A percentile compares a stretch with the other conserved stretches of the same genome.
These are phyloP conservation scores for Gonocerus acuteangulatus DNA, from an alignment of 2,888 invertebrate genomes.

Conservation along the genomic window DNA sequence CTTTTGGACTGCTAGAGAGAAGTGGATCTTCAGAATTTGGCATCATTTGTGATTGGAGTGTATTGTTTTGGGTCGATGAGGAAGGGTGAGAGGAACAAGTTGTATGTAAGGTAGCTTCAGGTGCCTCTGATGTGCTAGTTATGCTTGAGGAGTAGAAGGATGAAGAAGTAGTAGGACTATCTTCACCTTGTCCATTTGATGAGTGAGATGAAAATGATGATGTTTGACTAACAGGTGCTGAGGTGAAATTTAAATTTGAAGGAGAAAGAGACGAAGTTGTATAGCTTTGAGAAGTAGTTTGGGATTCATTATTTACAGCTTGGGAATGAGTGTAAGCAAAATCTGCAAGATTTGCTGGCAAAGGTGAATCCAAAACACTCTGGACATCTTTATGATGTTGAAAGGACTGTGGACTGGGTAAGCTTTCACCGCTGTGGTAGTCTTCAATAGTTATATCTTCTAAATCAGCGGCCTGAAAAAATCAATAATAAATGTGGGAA, in stretches of 20 bases:
- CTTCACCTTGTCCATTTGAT: slow-evolving; percentile 42
- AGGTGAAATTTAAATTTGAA: slow-evolving; percentile 52
- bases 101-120: neutral
- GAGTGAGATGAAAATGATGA: slow-evolving; percentile 46
- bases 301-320: slow-evolving; percentile 78
- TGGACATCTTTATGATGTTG: slow-evolving; percentile 63
- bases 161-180: neutral
- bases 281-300: slow-evolving; percentile 73
- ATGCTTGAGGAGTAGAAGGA: slow-evolving; percentile 1
- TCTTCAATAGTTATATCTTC: slow-evolving; percentile 47
- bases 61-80: slow-evolving; percentile 48
- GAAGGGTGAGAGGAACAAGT: slow-evolving; percentile 47
- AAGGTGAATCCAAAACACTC: slow-evolving; percentile 66
- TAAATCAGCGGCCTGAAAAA: slow-evolving; percentile 43
- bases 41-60: slow-evolving; percentile 73
- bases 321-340: slow-evolving; percentile 77
- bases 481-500: slow-evolving; percentile 22
- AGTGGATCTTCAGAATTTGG: slow-evolving; percentile 80
- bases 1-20: slow-evolving; percentile 73
- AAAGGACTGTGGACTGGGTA: slow-evolving; percentile 35
- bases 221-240: slow-evolving; percentile 79
- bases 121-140: neutral
- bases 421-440: slow-evolving; percentile 42
- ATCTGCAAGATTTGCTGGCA: slow-evolving; percentile 72
- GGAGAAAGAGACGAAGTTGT: slow-evolving; percentile 58